Percentiles rank a stretch among this genome's conserved stretches.
Evolutionary conservation across 2,797 vertebrate species (phyloP).

Genomic region (Mormyrus hasselquistii): DNA sequence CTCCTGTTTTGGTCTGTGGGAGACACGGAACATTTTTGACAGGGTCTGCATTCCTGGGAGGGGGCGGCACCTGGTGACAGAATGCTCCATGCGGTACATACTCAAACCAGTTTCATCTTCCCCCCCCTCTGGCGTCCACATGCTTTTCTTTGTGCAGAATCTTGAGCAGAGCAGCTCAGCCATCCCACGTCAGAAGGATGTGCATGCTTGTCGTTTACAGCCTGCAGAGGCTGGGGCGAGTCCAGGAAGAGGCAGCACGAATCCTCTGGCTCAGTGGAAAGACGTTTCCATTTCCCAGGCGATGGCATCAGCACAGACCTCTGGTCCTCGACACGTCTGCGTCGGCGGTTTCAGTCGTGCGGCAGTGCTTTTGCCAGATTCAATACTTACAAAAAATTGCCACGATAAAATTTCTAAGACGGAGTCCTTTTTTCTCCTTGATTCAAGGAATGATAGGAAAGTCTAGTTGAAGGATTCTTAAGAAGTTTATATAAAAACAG

Average conservation of each 20-base stretch:
- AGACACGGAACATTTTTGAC: constrained; percentile 16
- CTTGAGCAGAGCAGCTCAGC: constrained; percentile 49
- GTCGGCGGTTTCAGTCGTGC: constrained; percentile 61
- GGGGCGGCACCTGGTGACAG: constrained; percentile 38
- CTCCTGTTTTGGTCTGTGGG: constrained; percentile 44
- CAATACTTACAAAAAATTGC: constrained; percentile 40
- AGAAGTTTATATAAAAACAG: constrained; percentile 39
- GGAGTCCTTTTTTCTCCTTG: constrained; percentile 84
- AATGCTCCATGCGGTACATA: constrained; percentile 73
- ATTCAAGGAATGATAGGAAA: constrained; percentile 92
- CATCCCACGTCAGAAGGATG: constrained; percentile 45
- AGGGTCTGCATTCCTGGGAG: constrained; percentile 39
- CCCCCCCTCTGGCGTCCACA: constrained; percentile 44
- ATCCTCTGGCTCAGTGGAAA: constrained; percentile 31
- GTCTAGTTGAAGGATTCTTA: constrained; percentile 68
- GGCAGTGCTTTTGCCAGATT: constrained; percentile 67
- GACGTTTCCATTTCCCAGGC: constrained; percentile 49
- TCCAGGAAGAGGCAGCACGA: not conserved
- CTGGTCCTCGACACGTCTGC: constrained; percentile 62
- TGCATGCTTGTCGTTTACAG: constrained; percentile 46
- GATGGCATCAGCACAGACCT: constrained; percentile 69
- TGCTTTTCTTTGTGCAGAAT: constrained; percentile 46
- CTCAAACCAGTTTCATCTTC: constrained; percentile 39
- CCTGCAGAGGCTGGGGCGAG: constrained; percentile 28
- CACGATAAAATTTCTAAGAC: constrained; percentile 59